Evolutionary conservation across 2,797 vertebrate genomes (phyloP).

Genomic region (Cossypha caffra): DNA sequence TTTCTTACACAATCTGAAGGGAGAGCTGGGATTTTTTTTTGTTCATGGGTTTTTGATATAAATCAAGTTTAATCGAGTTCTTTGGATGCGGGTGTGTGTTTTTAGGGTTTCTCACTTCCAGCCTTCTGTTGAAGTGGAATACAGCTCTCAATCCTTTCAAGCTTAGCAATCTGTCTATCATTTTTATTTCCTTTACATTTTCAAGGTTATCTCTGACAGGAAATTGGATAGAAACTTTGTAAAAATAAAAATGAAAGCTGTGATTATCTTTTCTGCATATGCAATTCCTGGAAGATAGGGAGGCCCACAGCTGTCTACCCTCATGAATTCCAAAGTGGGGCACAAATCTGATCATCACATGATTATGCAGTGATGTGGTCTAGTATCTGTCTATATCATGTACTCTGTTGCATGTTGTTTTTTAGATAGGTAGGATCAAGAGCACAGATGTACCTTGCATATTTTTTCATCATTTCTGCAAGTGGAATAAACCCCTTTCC

Average conservation of each 20-base stretch:
- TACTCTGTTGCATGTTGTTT: background rate
- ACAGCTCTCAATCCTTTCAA: background rate
- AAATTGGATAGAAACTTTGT: constrained; percentile 8
- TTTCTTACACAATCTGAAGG: background rate
- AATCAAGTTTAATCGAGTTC: background rate
- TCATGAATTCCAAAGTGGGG: background rate
- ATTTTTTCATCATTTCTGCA: background rate
- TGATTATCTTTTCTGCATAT: constrained; percentile 15
- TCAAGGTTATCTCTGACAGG: constrained; percentile 43
- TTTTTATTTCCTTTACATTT: constrained; percentile 32
- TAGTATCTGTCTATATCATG: background rate
- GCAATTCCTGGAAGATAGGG: background rate
- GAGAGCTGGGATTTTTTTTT: background rate
- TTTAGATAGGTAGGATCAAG: background rate
- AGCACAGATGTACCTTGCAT: background rate
- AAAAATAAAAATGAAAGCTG: background rate
- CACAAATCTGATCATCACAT: background rate
- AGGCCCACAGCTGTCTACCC: background rate
- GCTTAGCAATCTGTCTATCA: background rate
- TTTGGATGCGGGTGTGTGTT: background rate
- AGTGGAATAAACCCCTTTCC: background rate
- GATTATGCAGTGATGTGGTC: background rate
- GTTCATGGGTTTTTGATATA: background rate
- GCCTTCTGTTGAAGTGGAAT: background rate
- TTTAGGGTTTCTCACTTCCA: background rate